Base-by-base conservation (phyloP, 2,888 invertebrate species). In the Drosophila atripex region DNA sequence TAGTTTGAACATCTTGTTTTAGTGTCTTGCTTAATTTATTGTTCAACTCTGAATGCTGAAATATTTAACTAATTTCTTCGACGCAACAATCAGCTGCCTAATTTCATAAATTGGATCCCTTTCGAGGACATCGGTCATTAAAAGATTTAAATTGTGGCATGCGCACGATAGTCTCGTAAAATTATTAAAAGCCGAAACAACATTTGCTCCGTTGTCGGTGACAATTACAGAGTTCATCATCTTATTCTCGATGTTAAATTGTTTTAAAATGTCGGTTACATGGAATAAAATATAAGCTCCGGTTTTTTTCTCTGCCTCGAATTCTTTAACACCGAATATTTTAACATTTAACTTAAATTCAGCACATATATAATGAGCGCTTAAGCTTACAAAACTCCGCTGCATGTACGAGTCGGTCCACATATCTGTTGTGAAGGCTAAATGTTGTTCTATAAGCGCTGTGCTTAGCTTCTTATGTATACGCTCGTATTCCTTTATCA, bases 131-230 rank as follows among this genome's bases (percentile, higher is more conserved):
- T 52, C 52, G 39, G 35, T 9, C 23, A 52, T 52, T 25, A 30
- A 25, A 16, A 53, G 18, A 43, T 53, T 43, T 14, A 52, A 52
- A 53, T 45, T 58, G 35, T 51, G 58, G 23, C 58, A 58, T 14
- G 58, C 51, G 32, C 52, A 52, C 23, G 46, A 59, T n/a, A 52
- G 38, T 45, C 53, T 23, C 14, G 53, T 53, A 12, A 35, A 47
- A 14, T 12, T 12, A 3, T 28, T 60, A 30, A 60, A 60, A 16
- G 53, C 59, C 14, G 53, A 46, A 25, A 60, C 59, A 21, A 60
- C 47, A 35, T 53, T 60, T 12, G 38, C 39, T 21, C 53, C 47
- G 25, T 60, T 60, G 39, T 60, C 52, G 23, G 52, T 52, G 6
- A 41, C 52, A 39, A 39, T 18, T 21, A 52, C 23, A 38, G 39